Base-by-base conservation (phyloP, 2,797 vertebrate species). In the Mormyrops boulengeri region DNA sequence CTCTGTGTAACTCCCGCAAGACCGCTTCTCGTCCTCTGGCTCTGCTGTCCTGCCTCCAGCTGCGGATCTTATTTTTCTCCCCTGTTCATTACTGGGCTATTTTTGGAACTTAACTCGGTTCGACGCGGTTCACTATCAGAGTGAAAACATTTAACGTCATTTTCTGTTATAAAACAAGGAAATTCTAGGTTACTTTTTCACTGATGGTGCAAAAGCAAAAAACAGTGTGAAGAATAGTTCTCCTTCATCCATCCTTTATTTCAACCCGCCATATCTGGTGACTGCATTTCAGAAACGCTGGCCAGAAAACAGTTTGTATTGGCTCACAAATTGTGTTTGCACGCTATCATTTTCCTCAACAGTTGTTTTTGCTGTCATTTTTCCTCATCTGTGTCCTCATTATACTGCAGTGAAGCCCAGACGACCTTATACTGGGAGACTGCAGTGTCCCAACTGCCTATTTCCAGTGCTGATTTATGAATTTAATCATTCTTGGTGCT, bases 271-370 rank as follows among this genome's bases (percentile, higher is more conserved):
- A 1, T 34, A 41, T 80, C 73, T 80, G 38, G 17, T 41, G 38
- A 80, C 73, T n/a, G 73, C 12, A 44, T 80, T 80, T 80, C 73
- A 44, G 17, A 80, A 8, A 17, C 1, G 73, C 73, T 44, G 73
- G 14, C 73, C 73, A 44, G 73, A 80, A 80, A 80, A 80, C 73
- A 80, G 73, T 80, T 80, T 80, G 73, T 44, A 38, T 80, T 80
- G 38, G 73, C 73, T 44, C 73, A 44, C 73, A 80, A 8, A 80
- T 80, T 44, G 73, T 80, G 73, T 80, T 80, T 80, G 73, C 73
- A 80, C 73, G n/a, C 73, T 19, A 80, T 44, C 73, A 19, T 80
- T 80, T 44, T 80, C 38, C 73, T 17, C 38, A 41, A 11, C 73
- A 80, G 73, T 80, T 41, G 73, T 41, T 77, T 77, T 41, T 77